Percentiles rank a stretch among this genome's conserved stretches.
Evolutionary conservation across 2,113 vertebrate genomes (phyloP).

Genomic region (Benitochromis conjunctus): DNA sequence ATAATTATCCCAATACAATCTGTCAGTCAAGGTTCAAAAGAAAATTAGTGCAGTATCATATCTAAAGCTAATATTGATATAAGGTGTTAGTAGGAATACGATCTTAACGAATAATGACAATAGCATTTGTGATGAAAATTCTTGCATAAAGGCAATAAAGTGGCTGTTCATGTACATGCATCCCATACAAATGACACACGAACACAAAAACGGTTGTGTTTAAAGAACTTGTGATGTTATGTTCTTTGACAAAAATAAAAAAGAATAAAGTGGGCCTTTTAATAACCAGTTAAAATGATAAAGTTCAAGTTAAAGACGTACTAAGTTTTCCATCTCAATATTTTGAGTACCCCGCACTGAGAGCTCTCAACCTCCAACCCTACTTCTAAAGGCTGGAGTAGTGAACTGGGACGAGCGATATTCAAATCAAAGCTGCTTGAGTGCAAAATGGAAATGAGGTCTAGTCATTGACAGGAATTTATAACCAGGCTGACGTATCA

Average conservation of each 20-base stretch:
- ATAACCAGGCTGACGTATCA: constrained; percentile 34
- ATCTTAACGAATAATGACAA: neutral
- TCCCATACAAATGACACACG: neutral
- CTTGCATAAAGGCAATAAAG: neutral
- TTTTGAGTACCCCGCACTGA: constrained; percentile 41
- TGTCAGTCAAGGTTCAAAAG: too few species aligned
- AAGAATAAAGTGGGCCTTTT: neutral
- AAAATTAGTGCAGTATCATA: neutral
- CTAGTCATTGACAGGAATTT: constrained; percentile 49
- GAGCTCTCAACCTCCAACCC: constrained; percentile 55
- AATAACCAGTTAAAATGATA: constrained; percentile 5
- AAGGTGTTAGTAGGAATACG: neutral
- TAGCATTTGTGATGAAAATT: neutral
- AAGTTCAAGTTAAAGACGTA: neutral
- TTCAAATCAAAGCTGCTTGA: constrained; percentile 58
- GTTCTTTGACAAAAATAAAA: neutral
- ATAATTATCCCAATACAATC: too few species aligned
- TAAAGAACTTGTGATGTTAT: neutral
- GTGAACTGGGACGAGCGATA: constrained; percentile 50
- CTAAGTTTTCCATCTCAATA: constrained; percentile 16
- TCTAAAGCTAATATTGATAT: neutral
- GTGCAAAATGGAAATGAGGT: constrained; percentile 52
- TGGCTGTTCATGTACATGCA: neutral
- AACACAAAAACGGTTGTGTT: neutral
- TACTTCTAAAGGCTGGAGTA: constrained; percentile 36